phyloP scores from a whole-genome alignment of 2,113 vertebrate genomes.

The Cyanoderma ruficeps region DNA sequence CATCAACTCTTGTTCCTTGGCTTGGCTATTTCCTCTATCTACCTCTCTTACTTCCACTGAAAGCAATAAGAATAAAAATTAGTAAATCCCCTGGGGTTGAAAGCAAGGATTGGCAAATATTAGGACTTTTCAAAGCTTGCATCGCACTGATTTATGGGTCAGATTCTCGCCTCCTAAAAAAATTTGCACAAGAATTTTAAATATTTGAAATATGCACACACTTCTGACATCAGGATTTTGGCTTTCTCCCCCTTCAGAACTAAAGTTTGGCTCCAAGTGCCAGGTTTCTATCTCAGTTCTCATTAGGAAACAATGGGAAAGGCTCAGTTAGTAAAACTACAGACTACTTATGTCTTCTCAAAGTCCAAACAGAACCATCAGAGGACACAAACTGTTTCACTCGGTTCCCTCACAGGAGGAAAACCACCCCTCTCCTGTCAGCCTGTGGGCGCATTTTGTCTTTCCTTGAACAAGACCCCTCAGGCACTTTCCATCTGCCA shows the following conservation, averaged over 20 bases:
- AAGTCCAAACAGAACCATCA: neutral
- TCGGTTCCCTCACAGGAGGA: neutral
- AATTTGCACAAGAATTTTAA: neutral
- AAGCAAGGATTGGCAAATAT: neutral
- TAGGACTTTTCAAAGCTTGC: neutral
- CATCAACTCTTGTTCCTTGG: neutral
- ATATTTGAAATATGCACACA: neutral
- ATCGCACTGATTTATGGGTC: neutral
- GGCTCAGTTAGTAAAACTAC: neutral
- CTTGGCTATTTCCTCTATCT: neutral
- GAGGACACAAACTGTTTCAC: neutral
- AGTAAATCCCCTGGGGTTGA: neutral
- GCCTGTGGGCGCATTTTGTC: conserved; percentile 1
- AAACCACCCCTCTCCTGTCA: neutral
- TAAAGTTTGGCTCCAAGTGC: neutral
- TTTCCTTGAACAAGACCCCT: conserved; percentile 61
- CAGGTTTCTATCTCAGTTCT: neutral
- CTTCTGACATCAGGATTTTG: neutral
- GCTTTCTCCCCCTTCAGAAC: neutral
- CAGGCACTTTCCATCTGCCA: conserved; percentile 53
- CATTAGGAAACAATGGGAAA: conserved; percentile 3
- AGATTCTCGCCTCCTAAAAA: neutral
- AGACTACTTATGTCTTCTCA: neutral
- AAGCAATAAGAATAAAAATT: neutral
- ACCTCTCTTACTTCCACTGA: neutral